Base-by-base conservation (phyloP, 2,888 invertebrate species). In the Branchipolynoe longqiensis region DNA sequence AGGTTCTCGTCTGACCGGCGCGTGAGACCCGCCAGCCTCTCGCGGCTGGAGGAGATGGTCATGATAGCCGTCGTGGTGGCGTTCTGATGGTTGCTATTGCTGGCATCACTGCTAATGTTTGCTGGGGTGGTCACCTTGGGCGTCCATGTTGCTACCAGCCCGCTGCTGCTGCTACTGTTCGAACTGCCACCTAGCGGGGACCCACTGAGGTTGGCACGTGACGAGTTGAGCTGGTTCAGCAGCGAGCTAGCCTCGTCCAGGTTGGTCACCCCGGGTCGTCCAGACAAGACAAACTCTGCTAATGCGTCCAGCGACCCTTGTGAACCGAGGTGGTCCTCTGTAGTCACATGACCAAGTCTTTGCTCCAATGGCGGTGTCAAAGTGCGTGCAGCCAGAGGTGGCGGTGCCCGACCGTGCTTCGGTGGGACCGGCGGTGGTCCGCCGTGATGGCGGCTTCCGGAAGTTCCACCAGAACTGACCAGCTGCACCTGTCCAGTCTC, bases 201-300 rank as follows among this genome's bases (percentile, higher is more conserved):
- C 62, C 62, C 62, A n/a, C n/a, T n/a, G n/a, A n/a, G n/a, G n/a
- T n/a, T n/a, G 62, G 25, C 31, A 25, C 62, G n/a, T 14, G 22
- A 33, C 8, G 69, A 33, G 14, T n/a, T 31, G 22, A 69, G 69
- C 69, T 31, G 36, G 38, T 12, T 69, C 33, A 69, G 69, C 69
- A 69, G 69, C 69, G 69, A 69, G 69, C 69, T 69, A 38, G 69
- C 69, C 69, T 69, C 69, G 69, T 69, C 69, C 69, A 69, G 69
- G 69, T 69, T 69, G 69, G 69, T 69, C 69, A 69, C 69, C 38
- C 69, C 69, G 18, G 69, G 69, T 38, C 69, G 33, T 12, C 36
- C 36, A n/a, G 36, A 36, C 69, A 69, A 38, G 22, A 36, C 38
- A 2, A 69, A 69, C 36, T 33, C 36, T n/a, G 33, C n/a, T 22